Conservation (phyloP, 2,888 invertebrate species). For the Chrysina gloriosa region DNA sequence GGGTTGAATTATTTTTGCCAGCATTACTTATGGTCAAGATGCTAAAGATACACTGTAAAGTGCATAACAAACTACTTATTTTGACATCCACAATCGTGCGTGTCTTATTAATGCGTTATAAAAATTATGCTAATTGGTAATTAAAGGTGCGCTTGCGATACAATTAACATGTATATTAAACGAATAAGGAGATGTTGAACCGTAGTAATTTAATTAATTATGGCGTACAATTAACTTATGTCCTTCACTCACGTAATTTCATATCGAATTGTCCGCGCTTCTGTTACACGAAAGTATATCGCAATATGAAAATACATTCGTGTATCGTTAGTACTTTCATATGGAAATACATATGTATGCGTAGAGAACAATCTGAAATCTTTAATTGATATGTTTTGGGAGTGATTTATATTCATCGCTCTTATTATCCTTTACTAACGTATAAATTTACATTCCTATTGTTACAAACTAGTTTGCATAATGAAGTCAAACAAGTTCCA, state of each 20-base stretch:
- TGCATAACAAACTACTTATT: neutral
- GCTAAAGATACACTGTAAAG: no score
- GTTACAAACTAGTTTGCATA: constrained; percentile 11
- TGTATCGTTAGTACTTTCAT: no score
- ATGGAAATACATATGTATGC: neutral
- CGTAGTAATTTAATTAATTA: constrained; percentile 4
- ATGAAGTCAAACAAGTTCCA: neutral
- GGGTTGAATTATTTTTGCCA: neutral
- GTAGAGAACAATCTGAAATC: neutral
- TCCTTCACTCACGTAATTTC: constrained; percentile 4
- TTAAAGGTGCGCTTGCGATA: constrained; percentile 17
- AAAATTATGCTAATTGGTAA: constrained; percentile 28
- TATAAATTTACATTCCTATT: constrained; percentile 10
- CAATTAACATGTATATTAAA: constrained; percentile 19
- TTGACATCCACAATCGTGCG: neutral
- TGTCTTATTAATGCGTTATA: constrained; percentile 8
- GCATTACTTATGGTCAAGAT: no score
- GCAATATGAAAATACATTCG: no score
- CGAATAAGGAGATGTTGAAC: constrained; percentile 3
- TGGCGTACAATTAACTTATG: constrained; percentile 15
- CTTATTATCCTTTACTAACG: neutral
- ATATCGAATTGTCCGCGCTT: constrained; percentile 8
- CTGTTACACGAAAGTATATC: no score
- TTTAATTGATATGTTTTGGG: constrained; percentile 14
- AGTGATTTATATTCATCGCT: constrained; percentile 20